phyloP scores from a whole-genome alignment of 2,797 vertebrate species.

The Protonibea diacanthus region DNA sequence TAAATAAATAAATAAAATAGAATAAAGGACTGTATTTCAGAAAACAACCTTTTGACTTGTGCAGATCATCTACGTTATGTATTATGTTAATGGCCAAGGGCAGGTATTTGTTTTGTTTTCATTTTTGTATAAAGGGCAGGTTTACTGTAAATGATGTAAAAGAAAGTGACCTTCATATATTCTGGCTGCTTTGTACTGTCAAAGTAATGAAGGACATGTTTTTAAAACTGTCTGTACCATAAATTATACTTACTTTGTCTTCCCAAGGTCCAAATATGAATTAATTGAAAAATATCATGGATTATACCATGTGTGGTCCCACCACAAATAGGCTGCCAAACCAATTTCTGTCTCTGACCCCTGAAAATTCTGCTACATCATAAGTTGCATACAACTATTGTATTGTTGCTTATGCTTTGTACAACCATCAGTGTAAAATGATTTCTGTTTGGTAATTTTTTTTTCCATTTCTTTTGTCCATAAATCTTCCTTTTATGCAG shows the following conservation, averaged over 20 bases:
- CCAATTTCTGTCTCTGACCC: slow-evolving; percentile 25
- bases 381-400: slow-evolving; percentile 21
- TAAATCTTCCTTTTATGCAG: not conserved
- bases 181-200: slow-evolving; percentile 2
- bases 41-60: not conserved
- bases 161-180: not conserved
- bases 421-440: slow-evolving; percentile 23
- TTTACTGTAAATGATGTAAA: slow-evolving; percentile 6
- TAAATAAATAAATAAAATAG: not conserved
- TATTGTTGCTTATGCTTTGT: slow-evolving; percentile 31
- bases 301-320: slow-evolving; percentile 38
- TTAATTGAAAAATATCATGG: slow-evolving; percentile 25
- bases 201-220: slow-evolving; percentile 9
- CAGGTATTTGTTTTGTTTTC: not conserved
- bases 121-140: not conserved
- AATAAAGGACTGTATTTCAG: not conserved
- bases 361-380: slow-evolving; percentile 17
- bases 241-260: not conserved
- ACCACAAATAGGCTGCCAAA: slow-evolving; percentile 14
- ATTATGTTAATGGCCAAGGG: not conserved
- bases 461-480: not conserved
- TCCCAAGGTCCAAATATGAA: slow-evolving; percentile 15
- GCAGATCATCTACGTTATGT: not conserved
- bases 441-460: not conserved
- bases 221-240: slow-evolving; percentile 20